phyloP scores from a whole-genome alignment of 2,113 vertebrate species.

The Malurus cyaneus region DNA sequence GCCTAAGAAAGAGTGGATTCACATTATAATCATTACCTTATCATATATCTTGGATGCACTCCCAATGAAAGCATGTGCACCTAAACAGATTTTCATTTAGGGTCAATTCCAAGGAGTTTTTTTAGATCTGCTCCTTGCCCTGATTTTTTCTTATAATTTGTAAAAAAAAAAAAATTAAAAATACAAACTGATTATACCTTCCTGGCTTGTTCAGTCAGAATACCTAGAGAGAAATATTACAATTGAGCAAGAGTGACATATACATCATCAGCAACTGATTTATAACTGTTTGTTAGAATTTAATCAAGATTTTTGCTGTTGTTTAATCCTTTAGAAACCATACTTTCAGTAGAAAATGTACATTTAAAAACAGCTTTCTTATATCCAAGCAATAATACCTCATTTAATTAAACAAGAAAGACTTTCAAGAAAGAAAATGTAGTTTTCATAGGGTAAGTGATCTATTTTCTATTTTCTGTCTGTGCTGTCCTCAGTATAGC shows the following conservation, averaged over 20 bases:
- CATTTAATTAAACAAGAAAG: conserved; percentile 11
- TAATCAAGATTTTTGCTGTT: not conserved
- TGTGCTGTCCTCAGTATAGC: not conserved
- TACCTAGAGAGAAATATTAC: not conserved
- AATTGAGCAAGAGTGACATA: not conserved
- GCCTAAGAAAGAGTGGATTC: conserved; percentile 51
- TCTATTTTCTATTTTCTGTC: conserved; percentile 1
- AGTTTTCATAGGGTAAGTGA: not conserved
- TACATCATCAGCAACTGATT: not conserved
- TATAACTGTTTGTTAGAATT: not conserved
- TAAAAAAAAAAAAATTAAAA: not conserved
- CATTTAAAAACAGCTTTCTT: not conserved
- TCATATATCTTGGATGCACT: not conserved
- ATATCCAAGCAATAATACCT: not conserved
- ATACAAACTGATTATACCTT: not conserved
- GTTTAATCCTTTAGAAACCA: not conserved
- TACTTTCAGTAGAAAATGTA: not conserved
- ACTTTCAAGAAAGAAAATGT: not conserved
- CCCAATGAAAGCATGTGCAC: conserved; percentile 15
- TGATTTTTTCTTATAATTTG: not conserved
- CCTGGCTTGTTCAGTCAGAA: not conserved
- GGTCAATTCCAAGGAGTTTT: conserved; percentile 35
- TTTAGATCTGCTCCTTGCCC: not conserved
- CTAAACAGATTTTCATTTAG: conserved; percentile 63
- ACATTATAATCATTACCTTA: conserved; percentile 52